These are phyloP conservation scores for Pomatorhinus ruficollis DNA, from an alignment of 2,113 vertebrate species.

Conservation along the genomic window DNA sequence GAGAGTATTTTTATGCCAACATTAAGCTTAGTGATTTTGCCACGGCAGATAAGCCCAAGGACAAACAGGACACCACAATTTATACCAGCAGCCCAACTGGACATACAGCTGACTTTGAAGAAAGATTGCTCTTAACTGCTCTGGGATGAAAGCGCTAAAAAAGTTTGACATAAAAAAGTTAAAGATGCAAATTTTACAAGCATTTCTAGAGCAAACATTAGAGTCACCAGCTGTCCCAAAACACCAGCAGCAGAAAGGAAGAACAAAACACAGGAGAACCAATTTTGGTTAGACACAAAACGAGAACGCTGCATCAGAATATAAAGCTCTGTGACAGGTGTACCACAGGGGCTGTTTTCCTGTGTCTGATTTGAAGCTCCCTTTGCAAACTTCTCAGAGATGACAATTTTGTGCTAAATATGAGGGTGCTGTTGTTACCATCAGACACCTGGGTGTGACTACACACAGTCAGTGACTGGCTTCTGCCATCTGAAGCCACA, in stretches of 20 bases:
- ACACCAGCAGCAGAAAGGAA: background rate
- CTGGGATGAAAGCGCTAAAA: background rate
- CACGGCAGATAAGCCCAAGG: background rate
- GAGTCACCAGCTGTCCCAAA: background rate
- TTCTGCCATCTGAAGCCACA: background rate
- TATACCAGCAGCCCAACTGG: background rate
- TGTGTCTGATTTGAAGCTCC: background rate
- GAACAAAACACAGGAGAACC: background rate
- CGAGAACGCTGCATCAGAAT: background rate
- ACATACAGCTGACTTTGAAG: background rate
- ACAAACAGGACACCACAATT: background rate
- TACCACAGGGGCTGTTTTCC: background rate
- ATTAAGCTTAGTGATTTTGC: background rate
- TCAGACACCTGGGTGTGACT: background rate
- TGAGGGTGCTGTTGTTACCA: background rate
- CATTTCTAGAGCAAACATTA: background rate
- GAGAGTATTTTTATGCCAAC: background rate
- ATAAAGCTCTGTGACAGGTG: background rate
- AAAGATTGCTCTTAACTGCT: background rate
- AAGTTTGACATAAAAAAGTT: background rate
- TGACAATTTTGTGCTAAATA: background rate
- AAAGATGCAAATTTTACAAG: background rate
- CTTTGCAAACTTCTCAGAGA: background rate
- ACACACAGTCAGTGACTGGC: background rate
- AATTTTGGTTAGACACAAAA: background rate